Conservation (phyloP, 2,113 vertebrate species). For the Sinocyclocheilus maitianheensis region DNA sequence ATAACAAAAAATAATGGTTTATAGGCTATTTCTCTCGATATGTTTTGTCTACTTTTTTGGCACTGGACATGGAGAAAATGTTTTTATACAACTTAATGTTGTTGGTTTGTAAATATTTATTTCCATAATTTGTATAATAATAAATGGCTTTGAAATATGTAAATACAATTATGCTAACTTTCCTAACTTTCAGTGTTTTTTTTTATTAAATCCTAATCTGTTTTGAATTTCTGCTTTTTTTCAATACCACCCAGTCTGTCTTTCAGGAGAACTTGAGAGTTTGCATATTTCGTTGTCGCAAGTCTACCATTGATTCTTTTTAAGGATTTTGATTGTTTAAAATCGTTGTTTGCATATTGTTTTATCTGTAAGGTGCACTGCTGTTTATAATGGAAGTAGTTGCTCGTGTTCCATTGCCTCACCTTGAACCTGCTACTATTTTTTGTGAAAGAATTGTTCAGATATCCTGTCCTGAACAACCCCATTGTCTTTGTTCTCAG, state of each 20-base stretch:
- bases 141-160: conserved; percentile 18
- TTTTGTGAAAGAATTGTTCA: not conserved
- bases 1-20: conserved; percentile 29
- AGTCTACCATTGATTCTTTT: no score
- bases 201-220: not conserved
- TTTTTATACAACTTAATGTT: conserved; percentile 48
- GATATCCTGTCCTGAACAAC: conserved; percentile 2
- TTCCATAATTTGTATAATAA: conserved; percentile 48
- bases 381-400: not conserved
- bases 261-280: not conserved
- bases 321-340: no score
- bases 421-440: no score
- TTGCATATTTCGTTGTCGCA: no score
- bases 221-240: not conserved
- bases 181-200: not conserved
- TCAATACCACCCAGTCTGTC: not conserved
- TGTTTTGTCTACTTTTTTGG: not conserved
- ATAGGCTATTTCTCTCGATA: not conserved
- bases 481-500: conserved; percentile 15
- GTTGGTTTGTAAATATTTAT: conserved; percentile 58
- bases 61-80: conserved; percentile 8
- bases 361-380: not conserved
- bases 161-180: conserved; percentile 32
- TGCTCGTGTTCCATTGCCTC: not conserved
- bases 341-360: no score